Conservation (phyloP, 2,113 vertebrate species). For the Cynopterus brachyotis region DNA sequence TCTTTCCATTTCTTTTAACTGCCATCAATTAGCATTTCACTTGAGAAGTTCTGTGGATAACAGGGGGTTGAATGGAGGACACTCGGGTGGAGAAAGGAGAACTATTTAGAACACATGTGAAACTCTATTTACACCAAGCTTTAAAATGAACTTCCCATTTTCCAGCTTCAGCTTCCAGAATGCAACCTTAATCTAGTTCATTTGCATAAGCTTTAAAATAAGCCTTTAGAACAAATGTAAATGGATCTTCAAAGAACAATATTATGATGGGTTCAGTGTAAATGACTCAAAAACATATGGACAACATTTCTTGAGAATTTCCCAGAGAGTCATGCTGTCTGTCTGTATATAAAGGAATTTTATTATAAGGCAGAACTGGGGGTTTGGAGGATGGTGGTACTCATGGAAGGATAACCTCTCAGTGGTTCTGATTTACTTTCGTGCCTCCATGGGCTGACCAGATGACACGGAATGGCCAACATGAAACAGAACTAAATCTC, state of each 20-base stretch:
- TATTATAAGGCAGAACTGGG: background rate
- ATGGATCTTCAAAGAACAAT: constrained; percentile 80
- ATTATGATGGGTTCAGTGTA: constrained; percentile 80
- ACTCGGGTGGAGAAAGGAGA: constrained; percentile 44
- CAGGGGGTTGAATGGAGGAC: background rate
- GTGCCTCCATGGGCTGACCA: background rate
- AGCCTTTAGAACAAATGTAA: constrained; percentile 81
- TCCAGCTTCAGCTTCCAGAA: constrained; percentile 72
- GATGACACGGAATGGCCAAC: background rate
- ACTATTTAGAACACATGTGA: constrained; percentile 52
- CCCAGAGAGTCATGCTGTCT: constrained; percentile 56
- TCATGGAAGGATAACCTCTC: background rate
- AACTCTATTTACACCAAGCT: constrained; percentile 69
- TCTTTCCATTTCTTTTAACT: background rate
- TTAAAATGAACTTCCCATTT: constrained; percentile 68
- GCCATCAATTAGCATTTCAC: background rate
- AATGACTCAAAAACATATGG: constrained; percentile 79
- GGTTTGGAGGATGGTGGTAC: background rate
- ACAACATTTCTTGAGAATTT: constrained; percentile 62
- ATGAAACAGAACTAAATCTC: background rate
- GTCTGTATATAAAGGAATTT: constrained; percentile 33
- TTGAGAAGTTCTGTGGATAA: background rate
- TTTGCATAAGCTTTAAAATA: constrained; percentile 82
- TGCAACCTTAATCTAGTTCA: constrained; percentile 76
- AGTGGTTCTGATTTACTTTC: background rate